phyloP scores from a whole-genome alignment of 2,888 invertebrate species.

The Papilio elwesi region DNA sequence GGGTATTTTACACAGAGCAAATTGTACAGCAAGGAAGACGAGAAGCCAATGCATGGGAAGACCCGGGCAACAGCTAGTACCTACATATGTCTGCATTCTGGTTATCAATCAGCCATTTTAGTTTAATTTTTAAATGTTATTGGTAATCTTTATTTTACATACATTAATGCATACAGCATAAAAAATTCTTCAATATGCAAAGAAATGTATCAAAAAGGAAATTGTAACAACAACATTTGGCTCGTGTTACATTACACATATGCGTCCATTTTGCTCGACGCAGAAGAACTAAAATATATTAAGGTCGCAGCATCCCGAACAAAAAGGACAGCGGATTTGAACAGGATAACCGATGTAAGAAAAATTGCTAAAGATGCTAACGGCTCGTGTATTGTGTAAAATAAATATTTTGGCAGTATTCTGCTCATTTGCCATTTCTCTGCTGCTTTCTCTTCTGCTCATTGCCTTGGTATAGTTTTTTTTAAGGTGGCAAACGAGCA shows the following conservation, averaged over 20 bases:
- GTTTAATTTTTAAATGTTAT: no score
- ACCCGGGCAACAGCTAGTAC: no score
- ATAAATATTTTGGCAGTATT: conserved; percentile 1
- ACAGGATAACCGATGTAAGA: conserved; percentile 31
- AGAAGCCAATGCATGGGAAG: no score
- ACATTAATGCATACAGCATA: no score
- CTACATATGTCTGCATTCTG: no score
- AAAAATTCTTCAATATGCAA: not conserved
- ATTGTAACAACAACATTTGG: not conserved
- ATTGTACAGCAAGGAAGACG: no score
- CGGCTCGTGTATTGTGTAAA: conserved; percentile 1
- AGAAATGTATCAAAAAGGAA: not conserved
- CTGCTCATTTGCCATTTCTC: no score
- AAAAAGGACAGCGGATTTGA: conserved; percentile 28
- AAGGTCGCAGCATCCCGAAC: conserved; percentile 14
- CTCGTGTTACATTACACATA: not conserved
- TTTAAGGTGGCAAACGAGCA: no score
- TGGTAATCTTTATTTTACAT: no score
- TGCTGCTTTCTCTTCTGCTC: no score
- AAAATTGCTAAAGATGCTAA: conserved; percentile 22
- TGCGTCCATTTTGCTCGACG: conserved; percentile 6
- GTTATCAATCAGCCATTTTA: no score
- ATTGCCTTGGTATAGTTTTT: not conserved
- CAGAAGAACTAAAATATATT: conserved; percentile 25
- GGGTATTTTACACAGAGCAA: no score